phyloP scores from a whole-genome alignment of 2,888 invertebrate species.

The Cremastinae sp. region DNA sequence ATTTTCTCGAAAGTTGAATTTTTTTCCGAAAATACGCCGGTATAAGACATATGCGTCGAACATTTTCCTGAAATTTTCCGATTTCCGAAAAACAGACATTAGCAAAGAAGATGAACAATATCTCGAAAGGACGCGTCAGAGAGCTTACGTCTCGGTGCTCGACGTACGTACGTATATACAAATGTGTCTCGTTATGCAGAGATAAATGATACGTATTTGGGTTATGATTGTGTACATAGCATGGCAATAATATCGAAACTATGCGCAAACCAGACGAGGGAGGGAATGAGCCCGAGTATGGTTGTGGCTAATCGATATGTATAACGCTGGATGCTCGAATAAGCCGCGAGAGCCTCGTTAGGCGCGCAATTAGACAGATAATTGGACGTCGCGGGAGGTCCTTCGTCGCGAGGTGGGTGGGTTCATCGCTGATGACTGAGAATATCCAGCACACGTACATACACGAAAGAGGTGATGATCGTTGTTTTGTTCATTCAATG shows the following conservation, averaged over 20 bases:
- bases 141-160: too few relatives aligned
- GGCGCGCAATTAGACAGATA: constrained; percentile 60
- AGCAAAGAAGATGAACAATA: too few relatives aligned
- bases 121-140: too few relatives aligned
- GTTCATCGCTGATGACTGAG: constrained; percentile 24
- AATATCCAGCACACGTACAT: too few relatives aligned
- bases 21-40: too few relatives aligned
- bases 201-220: neutral
- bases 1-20: too few relatives aligned
- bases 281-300: constrained; percentile 30
- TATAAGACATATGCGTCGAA: too few relatives aligned
- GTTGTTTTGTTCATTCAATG: constrained; percentile 41
- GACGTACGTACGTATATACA: constrained; percentile 2
- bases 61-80: too few relatives aligned
- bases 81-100: too few relatives aligned
- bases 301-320: constrained; percentile 57
- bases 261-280: constrained; percentile 20
- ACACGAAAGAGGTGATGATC: constrained; percentile 22
- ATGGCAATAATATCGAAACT: constrained; percentile 40
- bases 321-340: constrained; percentile 50
- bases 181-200: neutral
- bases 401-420: constrained; percentile 47
- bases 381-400: constrained; percentile 58
- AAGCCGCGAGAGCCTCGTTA: constrained; percentile 59
- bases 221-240: neutral